Evolutionary conservation across 2,113 vertebrate species (phyloP), one percentile per base, ranked within the genome.

Genomic region (Phaethornis superciliosus): DNA sequence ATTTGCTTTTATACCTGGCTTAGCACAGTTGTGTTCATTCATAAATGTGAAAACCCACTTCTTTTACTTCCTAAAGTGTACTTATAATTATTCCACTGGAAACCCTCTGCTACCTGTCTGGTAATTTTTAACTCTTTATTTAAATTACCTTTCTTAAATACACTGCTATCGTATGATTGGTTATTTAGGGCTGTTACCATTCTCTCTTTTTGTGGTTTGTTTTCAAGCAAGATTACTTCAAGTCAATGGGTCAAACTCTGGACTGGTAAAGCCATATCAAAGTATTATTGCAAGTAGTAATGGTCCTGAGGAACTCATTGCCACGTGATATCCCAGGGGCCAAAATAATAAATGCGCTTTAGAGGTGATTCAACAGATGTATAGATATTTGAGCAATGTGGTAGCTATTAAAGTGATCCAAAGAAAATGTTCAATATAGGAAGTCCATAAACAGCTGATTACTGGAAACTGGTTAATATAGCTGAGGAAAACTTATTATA

Each of bases 1-100:
- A 84, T 94, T 95, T 94, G 85, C 67, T 88, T 89, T 95, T 72
- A 72, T 72, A 80, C 33, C 32, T 76, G 51, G 28, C 22, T 95
- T 92, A 87, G 26, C 62, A 87, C 74, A 69, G 49, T 42, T 26
- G 5, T 32, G 44, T 46, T 89, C 67, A 67, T 85, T 75, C 92
- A 92, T 52, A 52, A 85, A 86, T 59, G 49, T 70, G 35, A 86
- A 69, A 93, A 88, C 18, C 59, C 60, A 80, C 67, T 89, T 67
- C 47, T 79, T 80, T 64, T 84, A 56, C 44, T 88, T 96, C 85
- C 44, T 74, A 12, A 82, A 95, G 26, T 11, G 8, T 75, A 85
- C 24, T 11, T 72, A 74, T 56, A 90, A 58, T 68, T 70, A 64
- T 84, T 85, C 60, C 24, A 26, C 47, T 70, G 37, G 55, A 93